These are phyloP conservation scores for Nymphicus hollandicus DNA, from an alignment of 2,113 vertebrate species.

Conservation along the genomic window DNA sequence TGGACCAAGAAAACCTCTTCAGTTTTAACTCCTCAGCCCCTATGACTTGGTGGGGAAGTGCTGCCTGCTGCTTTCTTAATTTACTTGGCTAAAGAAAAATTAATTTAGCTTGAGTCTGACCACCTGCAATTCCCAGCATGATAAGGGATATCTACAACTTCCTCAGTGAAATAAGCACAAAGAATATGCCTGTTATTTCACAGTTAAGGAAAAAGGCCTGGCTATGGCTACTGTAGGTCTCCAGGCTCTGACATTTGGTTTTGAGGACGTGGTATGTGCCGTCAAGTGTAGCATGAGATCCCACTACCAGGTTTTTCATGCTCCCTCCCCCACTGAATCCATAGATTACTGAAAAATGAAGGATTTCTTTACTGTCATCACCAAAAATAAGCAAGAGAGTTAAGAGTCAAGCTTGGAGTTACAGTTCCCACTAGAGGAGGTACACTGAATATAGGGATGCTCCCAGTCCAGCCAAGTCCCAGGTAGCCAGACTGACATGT, in stretches of 20 bases:
- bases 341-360: background rate
- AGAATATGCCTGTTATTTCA: background rate
- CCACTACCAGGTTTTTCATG: background rate
- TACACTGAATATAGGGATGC: accelerated
- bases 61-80: background rate
- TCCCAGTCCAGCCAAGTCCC: background rate
- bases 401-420: background rate
- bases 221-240: background rate
- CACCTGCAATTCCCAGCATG: background rate
- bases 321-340: background rate
- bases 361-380: background rate
- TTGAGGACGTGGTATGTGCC: background rate
- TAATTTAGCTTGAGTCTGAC: background rate
- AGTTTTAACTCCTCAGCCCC: background rate
- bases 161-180: background rate
- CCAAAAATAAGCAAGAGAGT: background rate
- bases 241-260: background rate
- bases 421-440: background rate
- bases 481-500: background rate
- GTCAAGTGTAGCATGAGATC: background rate
- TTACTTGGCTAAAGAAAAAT: background rate
- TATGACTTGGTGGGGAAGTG: background rate
- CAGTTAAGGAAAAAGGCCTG: background rate
- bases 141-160: background rate
- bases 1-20: background rate